Evolutionary conservation across 2,113 vertebrate genomes (phyloP).

Genomic region (Pleuronectes platessa): DNA sequence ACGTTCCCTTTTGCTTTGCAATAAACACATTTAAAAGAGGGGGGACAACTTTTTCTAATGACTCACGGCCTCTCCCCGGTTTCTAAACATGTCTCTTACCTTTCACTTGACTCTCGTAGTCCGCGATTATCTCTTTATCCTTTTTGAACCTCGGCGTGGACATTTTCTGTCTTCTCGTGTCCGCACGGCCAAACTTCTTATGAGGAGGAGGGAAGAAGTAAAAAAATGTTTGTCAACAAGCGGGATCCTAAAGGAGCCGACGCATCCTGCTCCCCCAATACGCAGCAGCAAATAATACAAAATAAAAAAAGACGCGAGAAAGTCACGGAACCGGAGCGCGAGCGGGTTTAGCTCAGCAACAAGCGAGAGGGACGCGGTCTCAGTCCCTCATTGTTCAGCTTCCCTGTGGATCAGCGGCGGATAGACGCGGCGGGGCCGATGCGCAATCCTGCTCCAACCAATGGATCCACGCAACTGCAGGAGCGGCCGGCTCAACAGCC

Average conservation of each 20-base stretch:
- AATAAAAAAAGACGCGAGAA: background rate
- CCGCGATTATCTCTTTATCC: slow-evolving; percentile 97
- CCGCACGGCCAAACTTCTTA: slow-evolving; percentile 57
- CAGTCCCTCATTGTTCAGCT: slow-evolving; percentile 59
- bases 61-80: slow-evolving; percentile 13
- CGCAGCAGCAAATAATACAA: too few relatives aligned
- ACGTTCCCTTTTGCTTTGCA: background rate
- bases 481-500: slow-evolving; percentile 36
- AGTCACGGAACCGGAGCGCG: background rate
- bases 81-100: slow-evolving; percentile 81
- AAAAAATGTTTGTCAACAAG: slow-evolving; percentile 60
- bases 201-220: background rate
- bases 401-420: slow-evolving; percentile 36
- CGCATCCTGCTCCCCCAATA: slow-evolving; percentile 61
- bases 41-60: background rate
- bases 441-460: slow-evolving; percentile 60
- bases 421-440: slow-evolving; percentile 42
- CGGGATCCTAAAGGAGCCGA: slow-evolving; percentile 54
- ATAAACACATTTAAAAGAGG: background rate
- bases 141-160: slow-evolving; percentile 95
- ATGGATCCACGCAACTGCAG: slow-evolving; percentile 44
- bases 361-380: background rate
- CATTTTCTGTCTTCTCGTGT: slow-evolving; percentile 82
- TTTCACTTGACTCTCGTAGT: slow-evolving; percentile 98
- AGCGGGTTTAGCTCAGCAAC: slow-evolving; percentile 17